These are phyloP conservation scores for Manis javanica DNA, from an alignment of 2,797 vertebrate species.

Conservation along the genomic window DNA sequence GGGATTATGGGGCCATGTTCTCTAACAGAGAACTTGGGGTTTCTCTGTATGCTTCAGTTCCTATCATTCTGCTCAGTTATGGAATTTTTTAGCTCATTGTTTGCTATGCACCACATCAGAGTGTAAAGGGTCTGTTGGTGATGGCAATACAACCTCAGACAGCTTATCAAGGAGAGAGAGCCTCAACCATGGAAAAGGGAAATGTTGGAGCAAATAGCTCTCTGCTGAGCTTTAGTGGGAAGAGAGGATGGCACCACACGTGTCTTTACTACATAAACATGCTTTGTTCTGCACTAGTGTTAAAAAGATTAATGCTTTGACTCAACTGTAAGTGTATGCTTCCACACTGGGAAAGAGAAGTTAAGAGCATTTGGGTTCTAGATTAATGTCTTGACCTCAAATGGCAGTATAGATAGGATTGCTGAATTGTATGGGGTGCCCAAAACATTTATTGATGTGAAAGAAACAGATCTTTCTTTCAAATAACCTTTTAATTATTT, in stretches of 20 bases:
- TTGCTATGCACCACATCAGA: background rate
- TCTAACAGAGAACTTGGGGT: background rate
- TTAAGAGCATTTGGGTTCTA: background rate
- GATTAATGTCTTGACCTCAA: background rate
- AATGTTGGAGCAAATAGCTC: background rate
- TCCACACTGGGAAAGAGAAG: background rate
- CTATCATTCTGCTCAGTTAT: background rate
- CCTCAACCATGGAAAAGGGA: background rate
- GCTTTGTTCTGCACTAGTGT: background rate
- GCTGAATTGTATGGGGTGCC: background rate
- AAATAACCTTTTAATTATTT: background rate
- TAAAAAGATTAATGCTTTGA: background rate
- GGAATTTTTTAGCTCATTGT: background rate
- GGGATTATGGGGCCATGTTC: accelerated
- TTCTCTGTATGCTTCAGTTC: background rate
- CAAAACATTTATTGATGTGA: background rate
- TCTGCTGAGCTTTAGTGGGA: background rate
- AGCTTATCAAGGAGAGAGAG: background rate
- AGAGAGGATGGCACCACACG: accelerated
- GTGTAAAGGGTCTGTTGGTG: background rate
- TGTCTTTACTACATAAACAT: background rate
- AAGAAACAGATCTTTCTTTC: background rate
- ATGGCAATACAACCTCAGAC: background rate
- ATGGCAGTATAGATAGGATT: background rate
- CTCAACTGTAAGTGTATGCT: background rate